Percentiles rank a stretch among this genome's conserved stretches.
Conservation (phyloP, 1,140 invertebrate genomes). For the Euwallacea fornicatus region DNA sequence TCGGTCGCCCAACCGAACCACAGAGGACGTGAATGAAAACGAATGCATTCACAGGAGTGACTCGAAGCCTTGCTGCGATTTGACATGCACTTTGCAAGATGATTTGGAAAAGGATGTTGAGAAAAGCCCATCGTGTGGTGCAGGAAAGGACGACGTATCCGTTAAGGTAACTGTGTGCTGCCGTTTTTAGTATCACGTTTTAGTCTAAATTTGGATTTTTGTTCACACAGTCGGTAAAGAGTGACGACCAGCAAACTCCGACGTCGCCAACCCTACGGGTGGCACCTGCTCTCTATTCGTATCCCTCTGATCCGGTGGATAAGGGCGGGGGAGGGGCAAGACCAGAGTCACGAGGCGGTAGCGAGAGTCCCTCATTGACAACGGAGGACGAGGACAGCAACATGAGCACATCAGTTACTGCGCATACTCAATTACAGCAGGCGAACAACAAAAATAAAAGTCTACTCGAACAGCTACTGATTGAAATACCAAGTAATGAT, state of each 20-base stretch:
- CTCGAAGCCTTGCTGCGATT: slow-evolving; percentile 46
- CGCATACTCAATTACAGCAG: slow-evolving; percentile 22
- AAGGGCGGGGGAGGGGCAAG: slow-evolving; percentile 52
- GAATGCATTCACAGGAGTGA: slow-evolving; percentile 44
- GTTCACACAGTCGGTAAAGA: not conserved
- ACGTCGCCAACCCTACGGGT: slow-evolving; percentile 71
- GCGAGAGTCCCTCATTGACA: slow-evolving; percentile 38
- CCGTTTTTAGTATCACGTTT: too few species aligned
- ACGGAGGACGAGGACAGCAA: slow-evolving; percentile 43
- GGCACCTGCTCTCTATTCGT: slow-evolving; percentile 73
- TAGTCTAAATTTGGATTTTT: too few species aligned
- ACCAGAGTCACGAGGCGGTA: slow-evolving; percentile 36
- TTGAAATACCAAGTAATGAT: slow-evolving; percentile 69
- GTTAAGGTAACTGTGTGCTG: not conserved
- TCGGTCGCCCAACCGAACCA: slow-evolving; percentile 13
- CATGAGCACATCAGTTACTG: slow-evolving; percentile 13
- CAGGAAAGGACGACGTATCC: slow-evolving; percentile 7
- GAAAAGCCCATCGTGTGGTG: not conserved
- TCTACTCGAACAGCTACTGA: slow-evolving; percentile 71
- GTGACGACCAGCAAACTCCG: slow-evolving; percentile 61
- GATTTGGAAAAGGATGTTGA: slow-evolving; percentile 42
- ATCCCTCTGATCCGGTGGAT: slow-evolving; percentile 62
- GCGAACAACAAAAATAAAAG: slow-evolving; percentile 57
- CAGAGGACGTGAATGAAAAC: slow-evolving; percentile 53
- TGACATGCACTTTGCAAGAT: slow-evolving; percentile 48